A percentile compares a stretch with the other conserved stretches of the same genome.
Evolutionary conservation across 2,113 vertebrate species (phyloP).

Genomic region (Menidia beryllina): DNA sequence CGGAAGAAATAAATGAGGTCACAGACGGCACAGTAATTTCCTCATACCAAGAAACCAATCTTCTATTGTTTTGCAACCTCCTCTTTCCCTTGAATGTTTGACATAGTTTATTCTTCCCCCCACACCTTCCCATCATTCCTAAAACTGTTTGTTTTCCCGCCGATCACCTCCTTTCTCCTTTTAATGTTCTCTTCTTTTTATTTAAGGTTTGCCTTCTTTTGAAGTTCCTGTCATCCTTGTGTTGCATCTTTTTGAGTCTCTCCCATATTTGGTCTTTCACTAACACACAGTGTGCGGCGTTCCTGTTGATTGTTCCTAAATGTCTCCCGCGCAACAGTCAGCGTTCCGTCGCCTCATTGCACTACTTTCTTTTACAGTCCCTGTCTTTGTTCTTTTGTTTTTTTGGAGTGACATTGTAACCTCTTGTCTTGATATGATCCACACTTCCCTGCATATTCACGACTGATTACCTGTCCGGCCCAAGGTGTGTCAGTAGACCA

Average conservation of each 20-base stretch:
- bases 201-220: constrained; percentile 46
- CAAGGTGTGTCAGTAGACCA: constrained; percentile 14
- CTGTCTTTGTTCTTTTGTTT: constrained; percentile 3
- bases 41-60: constrained; percentile 26
- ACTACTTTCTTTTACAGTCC: neutral
- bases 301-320: constrained; percentile 1
- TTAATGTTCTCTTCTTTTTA: constrained; percentile 29
- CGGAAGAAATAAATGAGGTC: constrained; percentile 59
- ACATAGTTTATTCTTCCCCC: constrained; percentile 16
- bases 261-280: constrained; percentile 14
- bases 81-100: constrained; percentile 16
- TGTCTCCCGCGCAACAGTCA: constrained; percentile 6
- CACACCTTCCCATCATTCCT: constrained; percentile 33
- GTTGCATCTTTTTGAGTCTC: constrained; percentile 26
- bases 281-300: constrained; percentile 33
- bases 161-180: constrained; percentile 16
- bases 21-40: constrained; percentile 76
- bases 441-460: constrained; percentile 7
- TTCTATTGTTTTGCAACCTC: constrained; percentile 21
- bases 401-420: constrained; percentile 9
- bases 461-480: constrained; percentile 16
- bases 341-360: constrained; percentile 27
- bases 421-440: neutral
- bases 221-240: constrained; percentile 19
- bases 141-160: constrained; percentile 47